phyloP scores from a whole-genome alignment of 2,797 vertebrate species.

The Ctenochaetus hawaiiensis region DNA sequence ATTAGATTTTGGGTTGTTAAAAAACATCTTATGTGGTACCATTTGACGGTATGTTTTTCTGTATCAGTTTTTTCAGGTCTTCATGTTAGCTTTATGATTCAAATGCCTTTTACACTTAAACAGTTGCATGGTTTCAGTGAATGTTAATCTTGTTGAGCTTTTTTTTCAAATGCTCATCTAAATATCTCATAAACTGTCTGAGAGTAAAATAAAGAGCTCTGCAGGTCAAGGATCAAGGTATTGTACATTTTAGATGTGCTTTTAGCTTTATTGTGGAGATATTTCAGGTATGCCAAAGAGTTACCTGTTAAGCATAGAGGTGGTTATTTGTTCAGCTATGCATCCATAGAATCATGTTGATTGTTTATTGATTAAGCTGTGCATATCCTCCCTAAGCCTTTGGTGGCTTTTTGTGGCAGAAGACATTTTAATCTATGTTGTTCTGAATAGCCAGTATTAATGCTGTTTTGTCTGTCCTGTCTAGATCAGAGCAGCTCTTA shows the following conservation, averaged over 20 bases:
- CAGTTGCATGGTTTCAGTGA: too few relatives aligned
- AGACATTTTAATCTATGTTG: slow-evolving; percentile 67
- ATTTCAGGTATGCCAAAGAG: neutral
- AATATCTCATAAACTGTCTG: neutral
- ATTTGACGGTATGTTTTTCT: too few relatives aligned
- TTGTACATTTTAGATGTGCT: neutral
- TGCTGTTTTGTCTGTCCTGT: slow-evolving; percentile 56
- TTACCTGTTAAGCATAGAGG: slow-evolving; percentile 9
- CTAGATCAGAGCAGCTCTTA: slow-evolving; percentile 72
- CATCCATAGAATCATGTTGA: slow-evolving; percentile 34
- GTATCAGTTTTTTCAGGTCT: too few relatives aligned
- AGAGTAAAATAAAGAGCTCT: neutral
- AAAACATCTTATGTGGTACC: too few relatives aligned
- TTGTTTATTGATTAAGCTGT: slow-evolving; percentile 65
- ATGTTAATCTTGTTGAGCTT: too few relatives aligned
- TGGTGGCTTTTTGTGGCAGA: slow-evolving; percentile 50
- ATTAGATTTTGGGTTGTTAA: too few relatives aligned
- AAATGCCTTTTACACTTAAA: too few relatives aligned
- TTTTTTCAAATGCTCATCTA: too few relatives aligned
- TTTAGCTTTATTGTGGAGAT: neutral
- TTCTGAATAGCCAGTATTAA: slow-evolving; percentile 53
- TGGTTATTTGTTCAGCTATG: slow-evolving; percentile 33
- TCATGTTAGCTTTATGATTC: too few relatives aligned
- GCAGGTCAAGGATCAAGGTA: neutral
- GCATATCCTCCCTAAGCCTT: slow-evolving; percentile 47